Percentiles rank a stretch among this genome's conserved stretches.
Conservation (phyloP, 2,888 invertebrate genomes). For the Melinaea menophilus region DNA sequence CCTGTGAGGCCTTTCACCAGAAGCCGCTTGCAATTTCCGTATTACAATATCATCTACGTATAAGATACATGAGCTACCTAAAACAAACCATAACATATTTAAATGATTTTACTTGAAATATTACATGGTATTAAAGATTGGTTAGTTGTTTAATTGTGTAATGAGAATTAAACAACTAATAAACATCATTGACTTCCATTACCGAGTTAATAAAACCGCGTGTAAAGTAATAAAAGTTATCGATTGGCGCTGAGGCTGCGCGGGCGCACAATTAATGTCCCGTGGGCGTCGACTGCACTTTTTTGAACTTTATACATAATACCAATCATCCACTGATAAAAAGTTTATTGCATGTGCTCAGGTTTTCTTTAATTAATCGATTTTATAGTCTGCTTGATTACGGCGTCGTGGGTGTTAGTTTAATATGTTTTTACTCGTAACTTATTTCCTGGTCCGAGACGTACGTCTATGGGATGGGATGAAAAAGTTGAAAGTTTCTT, state of each 20-base stretch:
- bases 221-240: slow-evolving; percentile 45
- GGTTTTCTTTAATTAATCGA: slow-evolving; percentile 11
- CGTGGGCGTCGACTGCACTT: slow-evolving; percentile 49
- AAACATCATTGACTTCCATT: slow-evolving; percentile 17
- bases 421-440: not conserved
- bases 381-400: slow-evolving; percentile 4
- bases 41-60: not conserved
- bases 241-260: slow-evolving; percentile 46
- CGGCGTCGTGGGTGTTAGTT: slow-evolving; percentile 4
- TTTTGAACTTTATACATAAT: slow-evolving; percentile 37
- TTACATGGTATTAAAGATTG: too few relatives aligned
- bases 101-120: too few relatives aligned
- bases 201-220: slow-evolving; percentile 32
- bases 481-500: too few relatives aligned
- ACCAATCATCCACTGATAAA: slow-evolving; percentile 32
- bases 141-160: too few relatives aligned
- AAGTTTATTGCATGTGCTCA: slow-evolving; percentile 14
- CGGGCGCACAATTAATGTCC: slow-evolving; percentile 45
- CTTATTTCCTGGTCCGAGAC: not conserved
- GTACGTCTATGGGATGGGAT: not conserved
- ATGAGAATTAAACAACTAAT: slow-evolving; percentile 10
- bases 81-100: not conserved
- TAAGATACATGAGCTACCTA: not conserved
- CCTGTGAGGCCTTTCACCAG: slow-evolving; percentile 57
- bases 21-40: slow-evolving; percentile 54